A percentile compares a stretch with the other conserved stretches of the same genome.
Conservation (phyloP, 2,888 invertebrate genomes). For the Callyntrura sp. region DNA sequence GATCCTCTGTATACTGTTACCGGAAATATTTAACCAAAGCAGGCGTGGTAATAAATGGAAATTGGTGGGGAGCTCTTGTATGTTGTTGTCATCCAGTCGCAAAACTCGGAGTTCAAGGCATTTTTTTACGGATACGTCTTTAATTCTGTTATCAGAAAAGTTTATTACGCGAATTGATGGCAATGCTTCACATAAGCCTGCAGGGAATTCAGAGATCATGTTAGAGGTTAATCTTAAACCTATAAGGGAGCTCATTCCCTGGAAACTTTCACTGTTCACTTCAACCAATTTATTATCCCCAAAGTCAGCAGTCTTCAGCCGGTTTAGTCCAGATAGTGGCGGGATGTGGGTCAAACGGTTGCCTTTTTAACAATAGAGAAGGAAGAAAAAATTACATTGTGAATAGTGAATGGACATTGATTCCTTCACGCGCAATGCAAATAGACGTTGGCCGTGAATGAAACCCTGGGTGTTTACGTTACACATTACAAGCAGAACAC, state of each 20-base stretch:
- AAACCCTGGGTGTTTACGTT: too few species aligned
- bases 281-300: constrained; percentile 92
- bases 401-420: too few species aligned
- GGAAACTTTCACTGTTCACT: constrained; percentile 90
- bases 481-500: too few species aligned
- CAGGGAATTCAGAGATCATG: constrained; percentile 91
- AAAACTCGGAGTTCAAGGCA: constrained; percentile 91
- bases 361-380: too few species aligned
- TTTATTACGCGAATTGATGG: constrained; percentile 92
- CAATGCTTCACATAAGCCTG: constrained; percentile 90
- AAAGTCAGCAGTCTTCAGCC: constrained; percentile 92
- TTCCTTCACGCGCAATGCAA: too few species aligned
- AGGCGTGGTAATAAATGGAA: constrained; percentile 88
- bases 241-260: constrained; percentile 90
- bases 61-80: constrained; percentile 88
- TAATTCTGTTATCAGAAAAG: constrained; percentile 92
- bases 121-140: constrained; percentile 91
- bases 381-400: too few species aligned
- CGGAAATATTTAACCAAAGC: constrained; percentile 93
- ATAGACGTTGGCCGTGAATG: too few species aligned
- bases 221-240: constrained; percentile 93
- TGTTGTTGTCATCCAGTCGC: constrained; percentile 91
- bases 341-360: constrained; percentile 91
- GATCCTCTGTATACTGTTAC: constrained; percentile 91
- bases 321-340: constrained; percentile 89